Base-by-base conservation (phyloP, 2,113 vertebrate genomes). In the Callithrix jacchus region DNA sequence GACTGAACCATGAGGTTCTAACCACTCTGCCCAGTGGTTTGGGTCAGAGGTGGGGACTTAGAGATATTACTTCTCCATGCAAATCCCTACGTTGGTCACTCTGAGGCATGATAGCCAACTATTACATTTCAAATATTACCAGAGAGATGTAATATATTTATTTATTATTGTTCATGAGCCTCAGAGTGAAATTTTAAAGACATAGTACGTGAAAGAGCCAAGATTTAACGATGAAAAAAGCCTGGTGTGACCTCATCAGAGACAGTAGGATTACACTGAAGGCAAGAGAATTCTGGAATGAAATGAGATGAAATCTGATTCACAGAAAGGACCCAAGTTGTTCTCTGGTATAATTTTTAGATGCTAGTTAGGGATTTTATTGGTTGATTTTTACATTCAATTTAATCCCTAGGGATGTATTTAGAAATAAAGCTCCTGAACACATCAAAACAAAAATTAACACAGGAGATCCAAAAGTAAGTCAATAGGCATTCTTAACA, bases 401-500 rank as follows among this genome's bases (percentile, higher is more conserved):
- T 82, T 74, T 91, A 47, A 93, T 73, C 47, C 32, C 61, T 18
- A 66, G 71, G 58, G 54, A 87, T 52, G 61, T 86, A 80, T 25
- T 93, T 96, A 87, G 47, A 97, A 97, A 92, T 91, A 85, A 95
- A 88, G 30, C 18, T 85, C 49, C 95, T 40, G 86, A 95, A 81
- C 45, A 94, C 86, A 91, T 47, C 27, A 13, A 64, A 88, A 74
- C 35, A 95, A 32, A 83, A 97, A 92, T 74, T 80, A 87, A 61
- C 64, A 73, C 52, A 74, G 30, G 45, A 16, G 40, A 89, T 88
- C 42, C 32, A 70, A 87, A 93, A 95, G 17, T 92, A 35, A 96
- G 49, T 66, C 42, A 52, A 47, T 23, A 86, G 52, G 81, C 94
- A 21, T 79, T 73, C 3, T 74, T 80, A 79, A 66, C 56, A 23